Percentiles rank a stretch among this genome's conserved stretches.
These are phyloP conservation scores for Plutella xylostella DNA, from an alignment of 2,888 invertebrate species.

Conservation along the genomic window DNA sequence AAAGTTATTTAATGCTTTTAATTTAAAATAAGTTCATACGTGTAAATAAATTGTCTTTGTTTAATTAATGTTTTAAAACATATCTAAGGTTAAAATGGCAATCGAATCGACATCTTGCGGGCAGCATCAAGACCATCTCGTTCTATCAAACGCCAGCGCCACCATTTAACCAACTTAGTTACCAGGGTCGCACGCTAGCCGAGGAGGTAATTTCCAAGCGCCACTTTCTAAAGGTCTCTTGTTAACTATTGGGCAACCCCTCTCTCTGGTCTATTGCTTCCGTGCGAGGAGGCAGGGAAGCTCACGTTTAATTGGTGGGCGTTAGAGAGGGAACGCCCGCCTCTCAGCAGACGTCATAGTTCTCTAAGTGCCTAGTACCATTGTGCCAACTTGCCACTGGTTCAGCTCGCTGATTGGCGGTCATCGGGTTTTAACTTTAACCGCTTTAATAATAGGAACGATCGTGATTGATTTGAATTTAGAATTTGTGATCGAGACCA, in stretches of 20 bases:
- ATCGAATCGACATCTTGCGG: no score
- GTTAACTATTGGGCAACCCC: slow-evolving; percentile 21
- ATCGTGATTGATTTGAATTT: no score
- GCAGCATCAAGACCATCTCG: no score
- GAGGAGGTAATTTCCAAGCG: slow-evolving; percentile 30
- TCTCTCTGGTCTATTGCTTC: not conserved
- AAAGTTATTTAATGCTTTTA: no score
- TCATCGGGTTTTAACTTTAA: no score
- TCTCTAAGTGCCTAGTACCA: slow-evolving; percentile 42
- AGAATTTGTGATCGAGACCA: no score
- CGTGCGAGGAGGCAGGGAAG: slow-evolving; percentile 33
- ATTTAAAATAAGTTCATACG: no score
- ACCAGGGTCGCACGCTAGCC: slow-evolving; percentile 45
- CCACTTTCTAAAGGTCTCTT: slow-evolving; percentile 36
- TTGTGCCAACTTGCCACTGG: slow-evolving; percentile 34
- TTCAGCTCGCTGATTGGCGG: slow-evolving; percentile 8
- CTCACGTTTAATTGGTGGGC: slow-evolving; percentile 52
- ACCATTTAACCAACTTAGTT: slow-evolving; percentile 30
- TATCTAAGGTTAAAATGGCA: no score
- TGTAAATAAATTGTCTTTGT: no score
- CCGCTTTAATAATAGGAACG: no score
- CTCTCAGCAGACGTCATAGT: slow-evolving; percentile 23
- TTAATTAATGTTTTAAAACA: no score
- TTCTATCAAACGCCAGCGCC: no score
- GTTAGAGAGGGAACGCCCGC: slow-evolving; percentile 53